Evolutionary conservation across 2,888 invertebrate species (phyloP).

Genomic region (Orchesella flavescens): DNA sequence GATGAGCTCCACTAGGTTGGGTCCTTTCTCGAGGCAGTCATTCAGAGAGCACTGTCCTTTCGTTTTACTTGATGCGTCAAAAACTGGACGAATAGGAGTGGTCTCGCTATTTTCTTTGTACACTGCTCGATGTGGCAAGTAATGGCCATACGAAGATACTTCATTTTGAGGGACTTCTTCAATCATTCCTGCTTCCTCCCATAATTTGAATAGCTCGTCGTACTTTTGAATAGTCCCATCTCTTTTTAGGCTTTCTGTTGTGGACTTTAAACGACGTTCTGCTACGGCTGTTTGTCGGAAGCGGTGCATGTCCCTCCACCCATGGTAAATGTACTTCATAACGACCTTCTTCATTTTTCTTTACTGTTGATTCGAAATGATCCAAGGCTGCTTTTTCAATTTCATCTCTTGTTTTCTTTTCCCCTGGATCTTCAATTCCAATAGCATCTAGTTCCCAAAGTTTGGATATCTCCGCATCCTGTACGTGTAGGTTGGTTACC

Average conservation of each 20-base stretch:
- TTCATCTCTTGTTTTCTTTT: too few relatives aligned
- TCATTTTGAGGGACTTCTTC: not conserved
- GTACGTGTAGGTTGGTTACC: too few relatives aligned
- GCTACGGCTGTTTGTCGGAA: conserved; percentile 55
- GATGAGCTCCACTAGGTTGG: conserved; percentile 67
- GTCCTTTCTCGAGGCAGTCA: conserved; percentile 69
- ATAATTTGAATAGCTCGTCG: not conserved
- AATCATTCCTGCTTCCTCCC: not conserved
- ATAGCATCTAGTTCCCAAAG: too few relatives aligned
- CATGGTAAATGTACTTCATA: conserved; percentile 72
- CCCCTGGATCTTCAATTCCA: too few relatives aligned
- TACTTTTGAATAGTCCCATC: not conserved
- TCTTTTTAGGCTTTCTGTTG: not conserved
- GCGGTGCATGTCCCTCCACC: conserved; percentile 72
- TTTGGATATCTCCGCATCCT: too few relatives aligned
- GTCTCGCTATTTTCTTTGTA: conserved; percentile 50
- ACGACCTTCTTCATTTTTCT: too few relatives aligned
- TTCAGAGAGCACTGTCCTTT: conserved; percentile 63
- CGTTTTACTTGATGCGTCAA: conserved; percentile 36
- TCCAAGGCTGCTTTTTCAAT: too few relatives aligned
- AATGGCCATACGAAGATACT: not conserved
- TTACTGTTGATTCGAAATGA: too few relatives aligned
- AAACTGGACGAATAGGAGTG: conserved; percentile 39
- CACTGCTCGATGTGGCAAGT: conserved; percentile 66
- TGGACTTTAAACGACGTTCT: conserved; percentile 23